Base-by-base conservation (phyloP, 2,888 invertebrate genomes). In the Nymphalis polychloros region DNA sequence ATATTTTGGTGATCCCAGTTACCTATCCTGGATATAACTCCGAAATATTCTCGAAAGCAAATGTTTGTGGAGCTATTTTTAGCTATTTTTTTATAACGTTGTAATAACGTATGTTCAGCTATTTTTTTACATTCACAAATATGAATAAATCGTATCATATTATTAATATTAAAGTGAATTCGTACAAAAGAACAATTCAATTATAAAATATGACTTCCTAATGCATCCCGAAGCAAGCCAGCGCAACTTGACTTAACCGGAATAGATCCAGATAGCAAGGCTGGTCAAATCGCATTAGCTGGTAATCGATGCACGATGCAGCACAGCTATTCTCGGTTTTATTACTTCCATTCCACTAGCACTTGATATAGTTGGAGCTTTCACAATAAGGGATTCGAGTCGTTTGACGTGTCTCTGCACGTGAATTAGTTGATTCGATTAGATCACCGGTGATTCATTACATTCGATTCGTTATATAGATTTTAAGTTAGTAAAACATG, bases 251-350 rank as follows among this genome's bases (percentile, higher is more conserved):
- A 79, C 73, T 80, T 72, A 84, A 86, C 86, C 80, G 78, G 83
- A 79, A 76, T 76, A 79, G 81, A 83, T 84, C 68, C 67, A 71
- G 77, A 71, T 68, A 78, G 79, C 84, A 82, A 84, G 82, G 84
- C 79, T 78, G 83, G 81, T 77, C 79, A 85, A 89, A 89, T 89
- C 86, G 87, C 84, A 90, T 90, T 90, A 90, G 77, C 80, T 73
- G 70, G 77, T 75, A 77, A 74, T 73, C 75, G 70, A 73, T 74
- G 74, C 69, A 68, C 69, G 67, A 65, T 72, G 70, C 73, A 73
- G 47, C 63, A 52, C 46, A 59, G 62, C 70, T 67, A 72, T 72
- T 69, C 67, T 63, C 59, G 62, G 27, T 67, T 71, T 70, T 72
- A 75, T 70, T 72, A 68, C 62, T 49, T 63, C 59, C 62, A 68